Base-by-base conservation (phyloP, 2,888 invertebrate genomes). In the Folsomia manolachei region DNA sequence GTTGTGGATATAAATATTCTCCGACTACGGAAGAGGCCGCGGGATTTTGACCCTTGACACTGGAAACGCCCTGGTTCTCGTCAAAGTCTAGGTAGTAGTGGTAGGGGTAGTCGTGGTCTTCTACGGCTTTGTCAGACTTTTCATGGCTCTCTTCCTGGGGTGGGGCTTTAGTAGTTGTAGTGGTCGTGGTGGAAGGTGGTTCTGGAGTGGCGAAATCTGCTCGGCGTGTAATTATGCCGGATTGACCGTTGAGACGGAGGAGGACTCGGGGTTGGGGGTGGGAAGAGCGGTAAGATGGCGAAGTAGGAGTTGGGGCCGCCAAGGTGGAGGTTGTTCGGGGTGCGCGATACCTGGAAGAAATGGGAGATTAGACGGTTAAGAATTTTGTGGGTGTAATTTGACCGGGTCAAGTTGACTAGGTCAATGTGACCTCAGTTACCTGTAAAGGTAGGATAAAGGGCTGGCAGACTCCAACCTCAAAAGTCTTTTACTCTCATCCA, bases 161-260 rank as follows among this genome's bases (percentile, higher is more conserved):
- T 4, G 19, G 19, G 24, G 9, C 52, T 9, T 66, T 9, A 52
- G 27, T 39, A 56, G 52, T 66, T 23, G 52, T 66, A 18, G 63
- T 56, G 9, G 64, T 63, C 1, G 72, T 63, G 1, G 72, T 27
- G 14, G 63, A 26, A 11, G 7, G 9, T 24, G 69, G 4, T 1
- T 7, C 24, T 14, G 61, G 18, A 1, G 61, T n/a, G 2, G 64
- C 65, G 2, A 24, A 19, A 1, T 14, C 27, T 19, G 4, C 18
- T 26, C 53, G 24, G 24, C 56, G 25, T 23, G 61, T 27, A 63
- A 77, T 61, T 71, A 75, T 73, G 52, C 77, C 77, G 25, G 75
- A 77, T 61, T 77, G 75, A 1, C 75, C 74, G 65, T 68, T 74
- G 9, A 70, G 60, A 18, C 65, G 63, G 9, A 69, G 27, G n/a